Conservation (phyloP, 2,888 invertebrate species). For the Arge pagana region DNA sequence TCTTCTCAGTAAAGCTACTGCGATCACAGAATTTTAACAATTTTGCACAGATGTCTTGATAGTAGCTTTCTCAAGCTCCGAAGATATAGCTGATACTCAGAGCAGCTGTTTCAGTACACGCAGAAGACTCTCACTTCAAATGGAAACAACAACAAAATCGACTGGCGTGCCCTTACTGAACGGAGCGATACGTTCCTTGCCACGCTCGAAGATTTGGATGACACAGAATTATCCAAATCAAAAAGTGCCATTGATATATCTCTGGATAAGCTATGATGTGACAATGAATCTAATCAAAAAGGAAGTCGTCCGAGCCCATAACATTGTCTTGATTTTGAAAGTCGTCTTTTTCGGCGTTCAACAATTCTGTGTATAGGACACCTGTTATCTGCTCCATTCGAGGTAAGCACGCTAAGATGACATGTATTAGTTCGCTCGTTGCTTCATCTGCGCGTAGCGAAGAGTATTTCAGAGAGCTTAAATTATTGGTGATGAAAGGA, state of each 20-base stretch:
- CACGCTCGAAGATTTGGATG: background rate
- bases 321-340: background rate
- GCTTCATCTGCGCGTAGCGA: constrained; percentile 9
- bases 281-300: background rate
- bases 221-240: constrained; percentile 1
- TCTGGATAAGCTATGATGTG: background rate
- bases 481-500: constrained; percentile 1
- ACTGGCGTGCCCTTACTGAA: background rate
- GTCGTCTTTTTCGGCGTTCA: background rate
- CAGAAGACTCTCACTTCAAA: background rate
- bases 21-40: background rate
- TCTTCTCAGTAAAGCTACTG: background rate
- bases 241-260: background rate
- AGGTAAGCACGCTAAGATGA: background rate
- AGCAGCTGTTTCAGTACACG: background rate
- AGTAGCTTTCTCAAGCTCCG: background rate
- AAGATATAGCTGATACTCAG: background rate
- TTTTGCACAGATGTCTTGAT: background rate
- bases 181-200: constrained; percentile 1
- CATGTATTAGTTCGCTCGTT: background rate
- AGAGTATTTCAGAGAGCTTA: constrained; percentile 6
- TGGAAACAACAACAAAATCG: background rate
- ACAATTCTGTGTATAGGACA: background rate
- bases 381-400: background rate
- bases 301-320: background rate